These are phyloP conservation scores for Paedocypris sp. DNA, from an alignment of 2,113 vertebrate species.

Conservation along the genomic window DNA sequence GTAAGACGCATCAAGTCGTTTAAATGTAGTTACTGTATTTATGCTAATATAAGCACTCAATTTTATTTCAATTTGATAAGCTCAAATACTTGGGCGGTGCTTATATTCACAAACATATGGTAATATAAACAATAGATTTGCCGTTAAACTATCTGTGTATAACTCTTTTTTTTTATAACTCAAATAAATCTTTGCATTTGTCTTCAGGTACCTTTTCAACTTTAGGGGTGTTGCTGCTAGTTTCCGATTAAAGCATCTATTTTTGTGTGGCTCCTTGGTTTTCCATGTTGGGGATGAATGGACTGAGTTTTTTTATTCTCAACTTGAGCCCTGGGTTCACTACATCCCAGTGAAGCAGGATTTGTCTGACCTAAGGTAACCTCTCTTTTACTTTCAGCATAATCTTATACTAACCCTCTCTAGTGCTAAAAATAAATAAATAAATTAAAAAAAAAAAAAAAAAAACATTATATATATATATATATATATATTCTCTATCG, in stretches of 20 bases:
- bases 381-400: neutral
- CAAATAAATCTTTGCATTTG: too few relatives aligned
- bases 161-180: neutral
- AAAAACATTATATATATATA: too few relatives aligned
- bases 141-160: neutral
- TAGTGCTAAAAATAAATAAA: too few relatives aligned
- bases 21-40: too few relatives aligned
- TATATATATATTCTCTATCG: too few relatives aligned
- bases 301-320: slow-evolving; percentile 92
- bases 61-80: too few relatives aligned
- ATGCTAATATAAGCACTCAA: too few relatives aligned
- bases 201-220: slow-evolving; percentile 82
- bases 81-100: too few relatives aligned
- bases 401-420: neutral
- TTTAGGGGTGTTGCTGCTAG: slow-evolving; percentile 95
- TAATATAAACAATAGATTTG: too few relatives aligned
- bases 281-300: slow-evolving; percentile 91
- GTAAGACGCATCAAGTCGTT: slow-evolving; percentile 68
- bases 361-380: slow-evolving; percentile 82
- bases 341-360: slow-evolving; percentile 85
- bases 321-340: slow-evolving; percentile 91
- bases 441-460: too few relatives aligned
- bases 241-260: slow-evolving; percentile 95
- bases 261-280: slow-evolving; percentile 86
- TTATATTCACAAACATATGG: too few relatives aligned